phyloP scores from a whole-genome alignment of 2,888 invertebrate species.

The Dolichomitus sp. region DNA sequence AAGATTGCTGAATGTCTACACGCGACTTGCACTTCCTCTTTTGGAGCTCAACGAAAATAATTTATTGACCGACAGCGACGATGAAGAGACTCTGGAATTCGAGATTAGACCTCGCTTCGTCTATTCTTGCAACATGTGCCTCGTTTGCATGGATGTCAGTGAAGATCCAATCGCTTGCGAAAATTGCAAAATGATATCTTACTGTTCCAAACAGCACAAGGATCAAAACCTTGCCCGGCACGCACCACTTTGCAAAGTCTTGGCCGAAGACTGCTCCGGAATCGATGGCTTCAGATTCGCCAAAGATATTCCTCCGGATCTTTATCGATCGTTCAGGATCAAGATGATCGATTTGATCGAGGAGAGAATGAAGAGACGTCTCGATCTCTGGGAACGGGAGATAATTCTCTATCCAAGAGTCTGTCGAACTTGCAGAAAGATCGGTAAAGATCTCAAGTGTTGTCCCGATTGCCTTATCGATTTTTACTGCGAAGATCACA shows the following conservation, averaged over 20 bases:
- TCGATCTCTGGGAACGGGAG: constrained; percentile 91
- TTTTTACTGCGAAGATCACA: constrained; percentile 88
- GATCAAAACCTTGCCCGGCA: constrained; percentile 88
- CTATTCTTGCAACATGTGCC: constrained; percentile 89
- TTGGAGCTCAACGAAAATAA: constrained; percentile 63
- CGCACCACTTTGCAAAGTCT: constrained; percentile 88
- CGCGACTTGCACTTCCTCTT: constrained; percentile 50
- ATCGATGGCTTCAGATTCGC: constrained; percentile 88
- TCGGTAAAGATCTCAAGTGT: constrained; percentile 87
- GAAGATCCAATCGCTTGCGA: constrained; percentile 80
- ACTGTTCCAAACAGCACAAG: constrained; percentile 89
- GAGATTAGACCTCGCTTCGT: constrained; percentile 90
- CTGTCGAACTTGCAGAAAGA: constrained; percentile 87
- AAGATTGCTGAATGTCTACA: constrained; percentile 42
- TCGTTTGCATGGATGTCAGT: constrained; percentile 76
- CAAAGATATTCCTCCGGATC: constrained; percentile 87
- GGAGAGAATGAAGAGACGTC: constrained; percentile 87
- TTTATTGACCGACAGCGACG: constrained; percentile 81
- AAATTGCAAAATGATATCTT: constrained; percentile 89
- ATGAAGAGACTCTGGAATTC: constrained; percentile 89
- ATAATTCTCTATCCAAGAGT: constrained; percentile 90
- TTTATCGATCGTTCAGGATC: constrained; percentile 89
- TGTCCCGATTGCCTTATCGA: constrained; percentile 89
- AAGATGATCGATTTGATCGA: constrained; percentile 89
- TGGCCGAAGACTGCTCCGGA: constrained; percentile 88